These are phyloP conservation scores for Tipula unca DNA, from an alignment of 2,888 invertebrate genomes.

Conservation along the genomic window DNA sequence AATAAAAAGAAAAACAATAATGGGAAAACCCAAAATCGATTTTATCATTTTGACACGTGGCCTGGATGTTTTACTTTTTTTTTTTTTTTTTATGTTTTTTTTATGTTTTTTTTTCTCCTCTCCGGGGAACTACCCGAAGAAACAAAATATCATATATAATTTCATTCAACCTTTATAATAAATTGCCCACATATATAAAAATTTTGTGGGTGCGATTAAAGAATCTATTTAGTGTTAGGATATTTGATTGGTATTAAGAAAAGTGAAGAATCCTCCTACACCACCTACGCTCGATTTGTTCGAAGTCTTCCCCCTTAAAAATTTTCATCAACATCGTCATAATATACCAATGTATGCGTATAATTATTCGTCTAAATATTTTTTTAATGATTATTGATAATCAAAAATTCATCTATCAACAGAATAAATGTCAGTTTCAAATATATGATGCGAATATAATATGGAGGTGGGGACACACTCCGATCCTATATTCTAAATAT, in stretches of 20 bases:
- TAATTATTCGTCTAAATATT: not conserved
- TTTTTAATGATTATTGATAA: not conserved
- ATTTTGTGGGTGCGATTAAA: not conserved
- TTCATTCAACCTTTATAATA: not conserved
- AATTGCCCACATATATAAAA: not conserved
- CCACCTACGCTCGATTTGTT: not conserved
- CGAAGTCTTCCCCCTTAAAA: not conserved
- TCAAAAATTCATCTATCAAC: not conserved
- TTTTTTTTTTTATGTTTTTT: not conserved
- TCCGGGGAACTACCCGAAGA: too few species aligned
- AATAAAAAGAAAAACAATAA: not conserved
- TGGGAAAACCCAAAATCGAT: not conserved
- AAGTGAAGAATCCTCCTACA: not conserved
- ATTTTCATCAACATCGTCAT: not conserved
- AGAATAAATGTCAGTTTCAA: not conserved
- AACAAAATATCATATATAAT: not conserved
- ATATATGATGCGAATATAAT: not conserved
- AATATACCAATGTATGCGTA: not conserved
- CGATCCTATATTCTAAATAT: not conserved
- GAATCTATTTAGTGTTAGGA: not conserved
- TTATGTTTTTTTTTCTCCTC: not conserved
- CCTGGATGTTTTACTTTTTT: not conserved
- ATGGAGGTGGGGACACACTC: not conserved
- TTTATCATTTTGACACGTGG: not conserved
- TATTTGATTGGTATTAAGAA: not conserved